Conservation (phyloP, 2,797 vertebrate species). For the Toxotes lorentzi region DNA sequence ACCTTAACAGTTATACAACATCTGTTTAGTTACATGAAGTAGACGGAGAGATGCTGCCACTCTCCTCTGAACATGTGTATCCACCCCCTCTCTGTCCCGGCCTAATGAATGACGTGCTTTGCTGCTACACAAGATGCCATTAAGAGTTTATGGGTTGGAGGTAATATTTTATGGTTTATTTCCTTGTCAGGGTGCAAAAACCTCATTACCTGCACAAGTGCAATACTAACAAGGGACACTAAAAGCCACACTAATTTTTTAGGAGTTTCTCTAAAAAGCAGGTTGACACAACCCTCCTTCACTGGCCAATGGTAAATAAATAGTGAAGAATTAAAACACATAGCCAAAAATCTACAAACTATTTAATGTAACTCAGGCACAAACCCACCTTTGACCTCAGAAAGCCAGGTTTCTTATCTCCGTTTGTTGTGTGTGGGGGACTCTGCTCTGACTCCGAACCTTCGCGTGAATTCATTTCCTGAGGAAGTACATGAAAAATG, state of each 20-base stretch:
- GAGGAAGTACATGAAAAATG: slow-evolving; percentile 25
- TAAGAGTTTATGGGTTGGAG: no score
- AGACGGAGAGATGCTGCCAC: no score
- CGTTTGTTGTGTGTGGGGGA: slow-evolving; percentile 27
- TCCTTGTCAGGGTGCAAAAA: not conserved
- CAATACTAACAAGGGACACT: not conserved
- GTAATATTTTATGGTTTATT: not conserved
- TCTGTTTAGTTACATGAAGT: no score
- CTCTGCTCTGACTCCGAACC: slow-evolving; percentile 44
- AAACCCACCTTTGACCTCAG: slow-evolving; percentile 74
- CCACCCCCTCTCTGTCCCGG: no score
- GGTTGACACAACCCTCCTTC: not conserved
- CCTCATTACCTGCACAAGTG: not conserved
- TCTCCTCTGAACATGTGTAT: no score
- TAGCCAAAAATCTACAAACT: not conserved
- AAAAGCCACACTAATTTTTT: not conserved
- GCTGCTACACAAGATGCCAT: no score
- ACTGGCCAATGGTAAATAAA: not conserved
- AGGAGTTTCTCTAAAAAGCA: not conserved
- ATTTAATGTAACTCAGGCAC: not conserved
- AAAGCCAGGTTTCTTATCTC: slow-evolving; percentile 24
- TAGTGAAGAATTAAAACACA: not conserved
- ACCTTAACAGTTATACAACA: no score
- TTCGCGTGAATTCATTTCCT: slow-evolving; percentile 67
- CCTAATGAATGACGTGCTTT: no score